Base-by-base conservation (phyloP, 1,140 invertebrate species). In the Drosophila lowei region DNA sequence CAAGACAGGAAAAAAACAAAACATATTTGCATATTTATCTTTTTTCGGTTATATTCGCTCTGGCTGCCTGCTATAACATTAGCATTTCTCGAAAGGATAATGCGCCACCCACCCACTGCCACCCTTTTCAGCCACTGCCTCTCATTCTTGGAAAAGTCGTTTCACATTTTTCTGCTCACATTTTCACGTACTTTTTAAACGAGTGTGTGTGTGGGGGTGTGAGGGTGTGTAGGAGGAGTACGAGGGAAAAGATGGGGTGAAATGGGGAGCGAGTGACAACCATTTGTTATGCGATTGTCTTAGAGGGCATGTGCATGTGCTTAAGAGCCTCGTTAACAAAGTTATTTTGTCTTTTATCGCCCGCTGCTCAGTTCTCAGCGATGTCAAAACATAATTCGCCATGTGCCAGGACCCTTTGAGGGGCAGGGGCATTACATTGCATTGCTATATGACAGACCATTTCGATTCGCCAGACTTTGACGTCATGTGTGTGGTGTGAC, bases 281-380 rank as follows among this genome's bases (percentile, higher is more conserved):
- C 65, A 65, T 67, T 50, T 79, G 62, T 74, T 74, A 58, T 74
- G 53, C 53, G 60, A 25, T 58, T 57, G 56, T 72, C 50, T 65
- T 16, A 13, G 47, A 42, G 44, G 68, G 57, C 43, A 57, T 52
- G 62, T 72, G 85, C 62, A 76, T 89, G 86, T 74, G 46, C 78
- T 86, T 86, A 86, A 89, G 80, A 76, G 78, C 80, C 77, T 89
- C 86, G 86, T 89, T 89, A 90, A 89, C 81, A 89, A 90, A 90
- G 86, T 86, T 89, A 89, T 89, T 89, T 89, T 89, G 86, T 89
- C 81, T 86, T 86, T 88, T 86, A 86, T 86, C 79, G 57, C 78
- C 59, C 58, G 74, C 73, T 77, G 84, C 75, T 86, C 56, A 64
- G 62, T 75, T 78, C 47, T 41, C 38, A 34, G 38, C 25, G 43